Base-by-base conservation (phyloP, 2,113 vertebrate genomes). In the Epinephelus cyanopodus region DNA sequence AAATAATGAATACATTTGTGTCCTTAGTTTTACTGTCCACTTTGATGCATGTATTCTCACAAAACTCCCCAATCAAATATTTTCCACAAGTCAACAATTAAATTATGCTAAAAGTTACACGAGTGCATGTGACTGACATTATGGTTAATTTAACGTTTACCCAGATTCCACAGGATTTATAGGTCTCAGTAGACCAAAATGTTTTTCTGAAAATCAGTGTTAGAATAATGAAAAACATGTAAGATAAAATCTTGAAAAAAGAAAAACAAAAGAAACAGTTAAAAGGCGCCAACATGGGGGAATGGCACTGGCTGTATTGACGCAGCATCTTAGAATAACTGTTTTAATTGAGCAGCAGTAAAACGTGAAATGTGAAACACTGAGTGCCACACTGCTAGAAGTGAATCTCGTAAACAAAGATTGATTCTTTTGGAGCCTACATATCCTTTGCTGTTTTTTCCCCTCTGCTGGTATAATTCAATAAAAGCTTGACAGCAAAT, bases 401-500 rank as follows among this genome's bases (percentile, higher is more conserved):
- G 61, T 58, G 45, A 75, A 66, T 84, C 47, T 77, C 47, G 70
- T 81, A 78, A 87, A 91, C 48, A 54, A 47, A 50, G 63, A 70
- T 53, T 19, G 47, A 67, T 72, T 42, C 65, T 65, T 56, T 47
- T 74, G 65, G 45, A 77, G 75, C 21, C 65, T 29, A 27, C 72
- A 42, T 47, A 79, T 75, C 61, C 77, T 65, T 70, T 37, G 19
- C 71, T 79, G 21, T 58, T 48, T 53, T 76, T 79, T 58, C 69
- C 27, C 74, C 54, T 86, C 33, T 39, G 57, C 60, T 78, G 70
- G 68, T 57, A 88, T 91, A 92, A 95, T 89, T 83, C 45, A 90
- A 94, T 93, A 73, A 87, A 87, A 83, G 79, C 77, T 85, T 90
- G 92, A 91, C 88, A 92, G 88, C 89, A 94, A 94, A 94, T 91